Evolutionary conservation across 2,888 invertebrate species (phyloP), one percentile per base, ranked within the genome.

Genomic region (Hypselothyrea guttata): DNA sequence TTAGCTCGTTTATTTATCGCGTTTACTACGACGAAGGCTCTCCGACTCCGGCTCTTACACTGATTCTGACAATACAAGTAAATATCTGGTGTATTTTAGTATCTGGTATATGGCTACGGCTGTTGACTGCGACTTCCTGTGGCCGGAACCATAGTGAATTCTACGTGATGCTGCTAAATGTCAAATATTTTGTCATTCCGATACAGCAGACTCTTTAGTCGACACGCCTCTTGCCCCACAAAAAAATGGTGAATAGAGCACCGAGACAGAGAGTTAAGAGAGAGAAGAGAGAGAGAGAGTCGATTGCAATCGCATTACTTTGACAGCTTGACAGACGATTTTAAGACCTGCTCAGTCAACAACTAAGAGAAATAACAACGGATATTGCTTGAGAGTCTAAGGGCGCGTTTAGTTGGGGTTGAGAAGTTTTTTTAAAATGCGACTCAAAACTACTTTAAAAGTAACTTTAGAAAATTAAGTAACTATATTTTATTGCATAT

Each of bases 161-260:
- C 63, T 78, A 75, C 83, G 78, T 82, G 78, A 68, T 66, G 71
- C 79, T 78, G 71, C 76, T 82, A 82, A 82, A 82, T 82, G 78
- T 82, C 78, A 78, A 78, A 78, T 75, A 78, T 78, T 78, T 78
- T 78, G 83, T 82, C 79, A 77, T 59, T 55, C 64, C 33, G 40
- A 49, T 45, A 42, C 52, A 51, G 34, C 15, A 16, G n/a, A 40
- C 22, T 22, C 22, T 22, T 22, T 22, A 22, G 22, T 4, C 22
- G 22, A 5, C 22, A 22, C 22, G 22, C 22, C 22, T 22, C 5
- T 22, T 22, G 5, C 22, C 22, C 22, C 22, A 5, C 22, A 2
- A 22, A n/a, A n/a, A n/a, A 22, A 22, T 22, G 22, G n/a, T 13
- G 9, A 8, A 16, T 1, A 4, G n/a, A 18, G 8, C 7, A 18